Percentiles rank a stretch among this genome's conserved stretches.
phyloP scores from a whole-genome alignment of 2,113 vertebrate genomes.

The Phoenicopterus ruber region DNA sequence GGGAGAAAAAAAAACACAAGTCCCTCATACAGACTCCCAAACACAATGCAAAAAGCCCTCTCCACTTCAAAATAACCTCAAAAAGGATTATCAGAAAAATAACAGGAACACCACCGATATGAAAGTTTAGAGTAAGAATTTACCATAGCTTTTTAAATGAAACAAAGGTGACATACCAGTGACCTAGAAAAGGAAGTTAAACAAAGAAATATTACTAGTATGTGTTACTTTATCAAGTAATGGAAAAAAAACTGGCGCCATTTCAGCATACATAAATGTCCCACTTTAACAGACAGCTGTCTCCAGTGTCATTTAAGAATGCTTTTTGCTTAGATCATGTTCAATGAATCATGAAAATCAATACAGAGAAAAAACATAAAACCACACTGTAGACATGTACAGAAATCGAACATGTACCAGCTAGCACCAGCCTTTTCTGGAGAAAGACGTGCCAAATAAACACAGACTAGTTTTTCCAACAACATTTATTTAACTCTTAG shows the following conservation, averaged over 20 bases:
- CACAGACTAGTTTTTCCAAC: background rate
- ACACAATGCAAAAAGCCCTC: background rate
- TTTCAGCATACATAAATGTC: slow-evolving; percentile 64
- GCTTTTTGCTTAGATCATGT: slow-evolving; percentile 68
- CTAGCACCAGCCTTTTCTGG: background rate
- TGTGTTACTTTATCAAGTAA: slow-evolving; percentile 50
- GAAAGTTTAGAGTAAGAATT: background rate
- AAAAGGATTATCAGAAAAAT: slow-evolving; percentile 25
- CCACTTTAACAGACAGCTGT: slow-evolving; percentile 76
- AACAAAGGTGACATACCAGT: background rate
- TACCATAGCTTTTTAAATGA: background rate
- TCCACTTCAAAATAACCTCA: background rate
- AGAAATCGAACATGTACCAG: background rate
- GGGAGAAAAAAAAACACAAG: background rate
- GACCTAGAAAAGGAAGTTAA: slow-evolving; percentile 36
- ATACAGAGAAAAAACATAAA: slow-evolving; percentile 62
- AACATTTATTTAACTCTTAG: background rate
- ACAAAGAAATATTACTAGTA: slow-evolving; percentile 10
- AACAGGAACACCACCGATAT: background rate
- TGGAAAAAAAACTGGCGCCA: slow-evolving; percentile 70
- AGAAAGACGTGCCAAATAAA: background rate
- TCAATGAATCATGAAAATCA: slow-evolving; percentile 76
- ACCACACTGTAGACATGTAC: background rate
- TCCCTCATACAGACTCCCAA: background rate
- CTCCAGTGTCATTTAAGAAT: slow-evolving; percentile 73